Evolutionary conservation across 2,113 vertebrate species (phyloP).

Genomic region (Carettochelys insculpta): DNA sequence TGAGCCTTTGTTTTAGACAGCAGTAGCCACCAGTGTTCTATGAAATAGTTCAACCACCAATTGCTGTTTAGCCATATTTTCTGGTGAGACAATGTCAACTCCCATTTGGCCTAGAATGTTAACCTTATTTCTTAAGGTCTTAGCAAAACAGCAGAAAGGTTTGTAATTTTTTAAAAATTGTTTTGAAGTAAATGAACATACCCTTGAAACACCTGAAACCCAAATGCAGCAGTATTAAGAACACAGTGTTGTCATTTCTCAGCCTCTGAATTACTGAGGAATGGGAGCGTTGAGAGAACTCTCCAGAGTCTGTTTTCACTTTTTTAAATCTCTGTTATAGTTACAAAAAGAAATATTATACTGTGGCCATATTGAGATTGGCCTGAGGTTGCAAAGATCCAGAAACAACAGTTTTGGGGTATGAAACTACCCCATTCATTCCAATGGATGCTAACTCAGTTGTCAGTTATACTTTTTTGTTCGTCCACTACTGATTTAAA

Average conservation of each 20-base stretch:
- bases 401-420: not conserved
- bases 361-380: not conserved
- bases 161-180: conserved; percentile 10
- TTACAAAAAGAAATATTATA: not conserved
- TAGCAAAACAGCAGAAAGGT: too few species aligned
- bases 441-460: not conserved
- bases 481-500: conserved; percentile 15
- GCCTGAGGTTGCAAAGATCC: not conserved
- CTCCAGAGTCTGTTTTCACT: not conserved
- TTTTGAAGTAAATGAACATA: not conserved
- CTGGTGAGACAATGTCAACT: not conserved
- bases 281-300: not conserved
- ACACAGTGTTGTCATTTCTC: not conserved
- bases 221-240: not conserved
- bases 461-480: not conserved
- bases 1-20: not conserved
- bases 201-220: not conserved
- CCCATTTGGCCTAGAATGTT: not conserved
- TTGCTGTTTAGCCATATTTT: not conserved
- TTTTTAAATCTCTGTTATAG: not conserved
- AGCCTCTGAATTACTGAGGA: not conserved
- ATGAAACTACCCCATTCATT: not conserved
- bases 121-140: not conserved
- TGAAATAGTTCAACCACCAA: not conserved
- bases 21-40: not conserved